Percentiles rank a stretch among this genome's conserved stretches.
Conservation (phyloP, 2,113 vertebrate species). For the Etheostoma cragini region DNA sequence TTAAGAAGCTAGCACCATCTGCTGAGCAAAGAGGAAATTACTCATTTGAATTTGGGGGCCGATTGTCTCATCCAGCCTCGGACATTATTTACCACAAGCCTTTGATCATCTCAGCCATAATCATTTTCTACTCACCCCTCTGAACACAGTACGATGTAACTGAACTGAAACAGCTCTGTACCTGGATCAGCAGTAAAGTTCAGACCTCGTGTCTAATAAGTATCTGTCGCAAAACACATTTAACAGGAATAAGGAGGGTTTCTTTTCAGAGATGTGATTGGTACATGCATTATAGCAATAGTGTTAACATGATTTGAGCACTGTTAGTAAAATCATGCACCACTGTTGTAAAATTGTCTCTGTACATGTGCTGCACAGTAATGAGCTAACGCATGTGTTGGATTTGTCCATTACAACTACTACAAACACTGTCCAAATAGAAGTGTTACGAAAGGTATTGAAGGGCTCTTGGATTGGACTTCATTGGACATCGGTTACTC, state of each 20-base stretch:
- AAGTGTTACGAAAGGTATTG: no score
- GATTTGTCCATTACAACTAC: background rate
- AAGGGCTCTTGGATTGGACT: no score
- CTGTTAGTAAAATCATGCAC: slow-evolving; percentile 26
- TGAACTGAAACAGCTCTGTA: background rate
- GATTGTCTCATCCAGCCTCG: slow-evolving; percentile 54
- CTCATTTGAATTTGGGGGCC: background rate
- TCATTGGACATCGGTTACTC: no score
- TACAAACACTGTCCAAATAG: no score
- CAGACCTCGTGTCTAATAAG: background rate
- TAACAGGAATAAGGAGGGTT: background rate
- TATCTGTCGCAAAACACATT: slow-evolving; percentile 11
- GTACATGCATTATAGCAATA: slow-evolving; percentile 28
- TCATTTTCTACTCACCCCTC: background rate
- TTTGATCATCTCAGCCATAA: background rate
- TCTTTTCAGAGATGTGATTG: slow-evolving; percentile 24
- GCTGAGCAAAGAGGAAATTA: slow-evolving; percentile 51
- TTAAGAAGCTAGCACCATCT: slow-evolving; percentile 61
- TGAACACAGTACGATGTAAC: background rate
- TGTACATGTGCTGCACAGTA: background rate
- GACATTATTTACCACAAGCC: background rate
- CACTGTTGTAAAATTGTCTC: slow-evolving; percentile 7
- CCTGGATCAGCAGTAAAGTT: background rate
- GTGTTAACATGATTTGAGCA: background rate
- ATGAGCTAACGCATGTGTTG: slow-evolving; percentile 1